These are phyloP conservation scores for Gallirallus australis DNA, from an alignment of 2,797 vertebrate genomes.

Conservation along the genomic window DNA sequence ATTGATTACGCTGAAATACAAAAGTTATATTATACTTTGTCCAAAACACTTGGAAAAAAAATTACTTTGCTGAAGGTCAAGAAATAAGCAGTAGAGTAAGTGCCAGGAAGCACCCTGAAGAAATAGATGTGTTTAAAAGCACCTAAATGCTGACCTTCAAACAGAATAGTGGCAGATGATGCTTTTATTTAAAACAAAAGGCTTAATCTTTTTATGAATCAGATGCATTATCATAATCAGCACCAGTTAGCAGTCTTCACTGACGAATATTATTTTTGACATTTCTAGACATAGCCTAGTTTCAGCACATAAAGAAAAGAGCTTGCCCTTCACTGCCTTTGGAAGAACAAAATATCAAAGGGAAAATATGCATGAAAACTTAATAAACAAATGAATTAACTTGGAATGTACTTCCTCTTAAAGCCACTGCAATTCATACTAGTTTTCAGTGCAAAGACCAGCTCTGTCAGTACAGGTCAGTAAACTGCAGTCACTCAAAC, in stretches of 20 bases:
- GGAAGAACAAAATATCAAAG: slow-evolving; percentile 13
- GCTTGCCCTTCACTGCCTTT: slow-evolving; percentile 7
- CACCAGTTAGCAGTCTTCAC: slow-evolving; percentile 26
- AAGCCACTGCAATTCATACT: not conserved
- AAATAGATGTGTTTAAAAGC: slow-evolving; percentile 2
- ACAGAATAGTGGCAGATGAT: slow-evolving; percentile 41
- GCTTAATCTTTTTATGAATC: slow-evolving; percentile 59
- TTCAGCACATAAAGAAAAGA: slow-evolving; percentile 30
- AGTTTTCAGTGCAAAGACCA: not conserved
- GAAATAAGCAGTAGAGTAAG: slow-evolving; percentile 26
- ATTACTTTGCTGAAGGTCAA: slow-evolving; percentile 38
- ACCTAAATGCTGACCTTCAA: slow-evolving; percentile 59
- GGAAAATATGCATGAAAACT: not conserved
- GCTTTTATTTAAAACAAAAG: slow-evolving; percentile 60
- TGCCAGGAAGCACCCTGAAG: not conserved
- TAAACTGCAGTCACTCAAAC: not conserved
- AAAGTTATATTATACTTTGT: slow-evolving; percentile 11
- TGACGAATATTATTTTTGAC: slow-evolving; percentile 67
- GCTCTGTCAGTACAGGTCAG: not conserved
- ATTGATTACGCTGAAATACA: slow-evolving; percentile 49
- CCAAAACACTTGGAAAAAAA: not conserved
- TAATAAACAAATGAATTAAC: slow-evolving; percentile 21
- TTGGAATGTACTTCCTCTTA: not conserved
- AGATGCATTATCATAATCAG: slow-evolving; percentile 56
- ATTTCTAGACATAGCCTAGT: slow-evolving; percentile 49